phyloP scores from a whole-genome alignment of 2,113 vertebrate genomes.

The Cochlearius cochlearius region DNA sequence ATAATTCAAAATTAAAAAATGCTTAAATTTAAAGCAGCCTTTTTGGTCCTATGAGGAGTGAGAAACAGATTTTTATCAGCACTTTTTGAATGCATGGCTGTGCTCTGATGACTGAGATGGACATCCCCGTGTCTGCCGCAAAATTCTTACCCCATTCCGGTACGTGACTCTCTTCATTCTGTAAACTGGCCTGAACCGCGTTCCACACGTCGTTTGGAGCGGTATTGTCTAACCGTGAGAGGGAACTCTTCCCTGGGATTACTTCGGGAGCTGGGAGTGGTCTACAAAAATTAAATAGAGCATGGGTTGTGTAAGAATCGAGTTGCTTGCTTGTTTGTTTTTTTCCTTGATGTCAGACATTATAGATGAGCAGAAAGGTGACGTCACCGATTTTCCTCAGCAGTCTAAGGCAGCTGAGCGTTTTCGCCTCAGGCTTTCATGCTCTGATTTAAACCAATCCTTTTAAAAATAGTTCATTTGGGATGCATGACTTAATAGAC shows the following conservation, averaged over 20 bases:
- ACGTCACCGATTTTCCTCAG: neutral
- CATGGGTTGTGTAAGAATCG: neutral
- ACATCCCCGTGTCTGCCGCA: neutral
- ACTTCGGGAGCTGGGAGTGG: neutral
- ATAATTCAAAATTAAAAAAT: neutral
- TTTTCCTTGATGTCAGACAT: neutral
- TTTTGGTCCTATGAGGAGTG: neutral
- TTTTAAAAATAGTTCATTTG: neutral
- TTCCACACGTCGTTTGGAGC: neutral
- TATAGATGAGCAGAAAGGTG: neutral
- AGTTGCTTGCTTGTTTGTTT: neutral
- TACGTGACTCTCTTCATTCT: neutral
- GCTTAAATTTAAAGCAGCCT: neutral
- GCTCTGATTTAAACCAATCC: neutral
- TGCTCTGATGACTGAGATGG: neutral
- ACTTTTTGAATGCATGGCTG: neutral
- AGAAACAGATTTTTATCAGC: neutral
- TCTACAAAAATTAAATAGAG: neutral
- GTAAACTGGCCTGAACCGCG: fast-evolving
- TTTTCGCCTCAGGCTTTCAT: neutral
- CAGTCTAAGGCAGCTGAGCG: neutral
- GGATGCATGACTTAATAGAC: neutral
- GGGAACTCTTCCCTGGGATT: neutral
- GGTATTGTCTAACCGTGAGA: neutral
- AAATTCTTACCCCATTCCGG: neutral